Percentiles rank a stretch among this genome's conserved stretches.
Conservation (phyloP, 2,888 invertebrate genomes). For the Prosopocoilus inquinatus region DNA sequence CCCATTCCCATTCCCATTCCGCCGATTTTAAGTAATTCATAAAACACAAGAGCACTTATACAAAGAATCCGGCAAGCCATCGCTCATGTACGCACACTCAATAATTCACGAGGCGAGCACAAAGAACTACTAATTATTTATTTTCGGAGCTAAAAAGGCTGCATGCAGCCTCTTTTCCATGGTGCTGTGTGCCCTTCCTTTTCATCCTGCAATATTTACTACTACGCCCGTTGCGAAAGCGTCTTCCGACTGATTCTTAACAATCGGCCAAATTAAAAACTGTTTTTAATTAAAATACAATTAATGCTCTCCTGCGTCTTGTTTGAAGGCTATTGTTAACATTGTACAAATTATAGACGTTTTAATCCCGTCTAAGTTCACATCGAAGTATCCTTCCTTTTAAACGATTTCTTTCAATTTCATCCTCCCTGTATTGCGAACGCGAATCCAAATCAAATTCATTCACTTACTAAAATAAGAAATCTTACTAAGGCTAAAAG, state of each 20-base stretch:
- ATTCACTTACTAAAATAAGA: no score
- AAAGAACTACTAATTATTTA: conserved; percentile 35
- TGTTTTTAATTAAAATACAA: conserved; percentile 1
- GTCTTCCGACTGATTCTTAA: neutral
- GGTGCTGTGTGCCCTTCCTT: neutral
- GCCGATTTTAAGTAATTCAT: conserved; percentile 6
- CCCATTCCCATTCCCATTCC: conserved; percentile 14
- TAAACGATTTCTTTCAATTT: no score
- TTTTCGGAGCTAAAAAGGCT: conserved; percentile 32
- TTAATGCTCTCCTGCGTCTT: neutral
- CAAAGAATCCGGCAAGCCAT: conserved; percentile 22
- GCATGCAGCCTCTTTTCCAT: conserved; percentile 8
- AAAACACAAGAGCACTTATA: conserved; percentile 22
- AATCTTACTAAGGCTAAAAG: no score
- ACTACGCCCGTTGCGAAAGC: neutral
- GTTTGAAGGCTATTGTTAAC: no score
- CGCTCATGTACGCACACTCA: conserved; percentile 28
- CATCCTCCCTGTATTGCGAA: no score
- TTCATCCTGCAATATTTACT: neutral
- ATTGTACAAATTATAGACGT: no score
- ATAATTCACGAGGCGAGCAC: conserved; percentile 30
- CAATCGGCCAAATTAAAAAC: neutral
- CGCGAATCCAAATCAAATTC: no score
- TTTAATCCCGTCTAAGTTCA: no score
- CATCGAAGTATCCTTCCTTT: no score